Evolutionary conservation across 2,888 invertebrate genomes (phyloP), one percentile per base, ranked within the genome.

Genomic region (Biston stratarius): DNA sequence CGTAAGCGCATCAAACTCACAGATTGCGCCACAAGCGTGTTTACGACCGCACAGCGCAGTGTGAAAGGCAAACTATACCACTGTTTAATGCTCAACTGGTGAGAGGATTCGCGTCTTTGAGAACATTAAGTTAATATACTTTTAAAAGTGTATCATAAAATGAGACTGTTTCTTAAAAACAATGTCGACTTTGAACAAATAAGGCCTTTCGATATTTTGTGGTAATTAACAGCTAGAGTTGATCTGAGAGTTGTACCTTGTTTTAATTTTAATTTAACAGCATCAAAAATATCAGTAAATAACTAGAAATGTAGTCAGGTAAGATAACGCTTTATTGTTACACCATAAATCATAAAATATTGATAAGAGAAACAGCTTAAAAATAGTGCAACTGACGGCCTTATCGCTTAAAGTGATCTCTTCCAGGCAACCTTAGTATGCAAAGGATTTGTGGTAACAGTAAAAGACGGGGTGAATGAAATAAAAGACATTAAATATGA

Each of bases 41-140:
- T 86, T 77, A 84, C 79, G 82, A 81, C 81, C 73, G 82, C 81
- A 75, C 67, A 73, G 71, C 75, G 73, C 69, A 72, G 81, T 78
- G 83, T 81, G 86, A 85, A 86, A 83, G 85, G 80, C 70, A 49
- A 55, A n/a, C 64, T 15, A 57, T 69, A 58, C 52, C 34, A 56
- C 33, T 44, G 58, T 61, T 48, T 69, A 69, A 67, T 58, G 61
- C 61, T 36, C 45, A 48, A 60, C 53, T 45, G 70, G 74, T 71
- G 69, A 75, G 73, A 72, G 73, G 72, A 70, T 71, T 67, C 74
- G 72, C 68, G 72, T 67, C 59, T 71, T 70, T 69, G 63, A 59
- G 55, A 69, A 67, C 64, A 69, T 69, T 67, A 61, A 64, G 60
- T 67, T 65, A 55, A 62, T 64, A 11, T 56, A 48, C 12, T 33